phyloP scores from a whole-genome alignment of 2,113 vertebrate species.

The Donacobius atricapilla region DNA sequence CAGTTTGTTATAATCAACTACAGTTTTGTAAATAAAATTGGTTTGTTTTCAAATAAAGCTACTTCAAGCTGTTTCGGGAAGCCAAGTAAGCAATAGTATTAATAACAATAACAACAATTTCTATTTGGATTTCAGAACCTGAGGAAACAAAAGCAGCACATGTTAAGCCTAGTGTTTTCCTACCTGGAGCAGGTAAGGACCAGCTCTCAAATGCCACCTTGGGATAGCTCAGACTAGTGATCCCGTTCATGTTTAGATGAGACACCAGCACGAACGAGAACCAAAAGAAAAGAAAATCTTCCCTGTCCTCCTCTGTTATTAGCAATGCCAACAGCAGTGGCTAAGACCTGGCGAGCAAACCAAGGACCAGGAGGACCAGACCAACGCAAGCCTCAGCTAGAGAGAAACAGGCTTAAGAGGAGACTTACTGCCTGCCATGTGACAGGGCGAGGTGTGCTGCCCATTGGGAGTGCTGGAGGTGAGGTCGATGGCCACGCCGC shows the following conservation, averaged over 20 bases:
- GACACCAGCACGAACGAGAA: conserved; percentile 49
- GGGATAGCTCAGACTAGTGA: conserved; percentile 73
- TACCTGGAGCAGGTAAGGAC: conserved; percentile 78
- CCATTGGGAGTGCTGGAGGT: conserved; percentile 90
- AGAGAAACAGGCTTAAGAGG: conserved; percentile 43
- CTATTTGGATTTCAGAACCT: conserved; percentile 28
- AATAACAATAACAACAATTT: neutral
- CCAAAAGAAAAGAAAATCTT: neutral
- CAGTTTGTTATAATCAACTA: neutral
- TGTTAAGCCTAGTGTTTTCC: conserved; percentile 64
- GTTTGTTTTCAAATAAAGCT: conserved; percentile 41
- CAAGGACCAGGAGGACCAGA: conserved; percentile 34
- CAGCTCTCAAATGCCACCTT: conserved; percentile 75
- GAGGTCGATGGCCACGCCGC: conserved; percentile 87
- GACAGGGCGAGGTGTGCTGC: conserved; percentile 84
- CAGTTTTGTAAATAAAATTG: conserved; percentile 18
- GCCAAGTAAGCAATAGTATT: neutral
- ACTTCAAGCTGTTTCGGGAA: neutral
- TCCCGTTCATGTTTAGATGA: conserved; percentile 70
- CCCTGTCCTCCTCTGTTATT: conserved; percentile 5
- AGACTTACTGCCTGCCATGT: conserved; percentile 91
- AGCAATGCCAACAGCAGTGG: conserved; percentile 33
- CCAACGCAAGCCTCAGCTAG: conserved; percentile 24
- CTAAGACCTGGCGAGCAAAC: neutral
- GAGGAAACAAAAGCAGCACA: conserved; percentile 35